phyloP scores from a whole-genome alignment of 2,888 invertebrate species.

The Atrina japonica region DNA sequence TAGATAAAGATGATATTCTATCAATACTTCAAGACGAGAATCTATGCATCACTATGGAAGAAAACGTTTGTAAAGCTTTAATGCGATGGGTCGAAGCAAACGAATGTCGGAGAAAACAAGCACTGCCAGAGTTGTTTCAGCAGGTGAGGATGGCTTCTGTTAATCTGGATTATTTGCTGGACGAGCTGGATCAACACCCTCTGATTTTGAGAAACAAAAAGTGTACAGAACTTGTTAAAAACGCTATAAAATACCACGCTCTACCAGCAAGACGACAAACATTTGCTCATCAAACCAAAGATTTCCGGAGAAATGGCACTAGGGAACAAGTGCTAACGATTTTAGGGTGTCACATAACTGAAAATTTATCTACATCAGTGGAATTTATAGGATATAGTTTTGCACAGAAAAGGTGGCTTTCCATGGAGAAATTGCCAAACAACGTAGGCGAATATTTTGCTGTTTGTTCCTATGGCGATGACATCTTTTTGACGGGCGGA shows the following conservation, averaged over 20 bases:
- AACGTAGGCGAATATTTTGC: constrained; percentile 58
- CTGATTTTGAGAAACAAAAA: constrained; percentile 37
- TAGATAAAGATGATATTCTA: constrained; percentile 62
- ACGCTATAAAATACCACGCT: constrained; percentile 54
- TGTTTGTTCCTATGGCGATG: constrained; percentile 56
- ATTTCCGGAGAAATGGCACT: constrained; percentile 33
- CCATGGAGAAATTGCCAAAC: constrained; percentile 44
- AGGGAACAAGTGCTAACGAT: constrained; percentile 42
- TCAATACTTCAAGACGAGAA: constrained; percentile 48
- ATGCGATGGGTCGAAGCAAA: constrained; percentile 48
- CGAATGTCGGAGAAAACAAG: constrained; percentile 29
- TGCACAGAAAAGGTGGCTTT: constrained; percentile 50
- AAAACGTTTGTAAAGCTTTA: constrained; percentile 47
- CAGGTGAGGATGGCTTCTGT: constrained; percentile 48
- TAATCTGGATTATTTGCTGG: constrained; percentile 50
- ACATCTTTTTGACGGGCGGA: constrained; percentile 58
- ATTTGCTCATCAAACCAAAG: constrained; percentile 24
- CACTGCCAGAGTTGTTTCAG: constrained; percentile 39
- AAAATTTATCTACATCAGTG: constrained; percentile 11
- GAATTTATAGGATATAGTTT: constrained; percentile 49
- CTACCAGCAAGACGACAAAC: constrained; percentile 52
- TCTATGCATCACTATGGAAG: constrained; percentile 45
- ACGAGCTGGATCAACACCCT: constrained; percentile 49
- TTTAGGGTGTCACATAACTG: constrained; percentile 42
- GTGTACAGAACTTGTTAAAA: constrained; percentile 45